Evolutionary conservation across 2,797 vertebrate genomes (phyloP).

Genomic region (Falco berigora): DNA sequence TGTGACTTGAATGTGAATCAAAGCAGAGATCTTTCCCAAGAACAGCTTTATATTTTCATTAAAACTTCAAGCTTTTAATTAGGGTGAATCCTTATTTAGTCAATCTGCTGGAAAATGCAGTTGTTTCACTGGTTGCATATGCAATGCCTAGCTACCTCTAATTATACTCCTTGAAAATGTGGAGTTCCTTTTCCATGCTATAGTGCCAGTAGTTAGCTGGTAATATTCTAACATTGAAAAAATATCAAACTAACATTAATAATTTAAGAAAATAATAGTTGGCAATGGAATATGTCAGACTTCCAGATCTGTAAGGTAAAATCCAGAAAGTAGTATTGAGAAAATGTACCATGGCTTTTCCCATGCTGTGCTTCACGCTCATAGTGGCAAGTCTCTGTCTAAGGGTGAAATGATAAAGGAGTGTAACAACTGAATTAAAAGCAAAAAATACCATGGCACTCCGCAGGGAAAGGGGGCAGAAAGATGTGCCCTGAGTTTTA

Average conservation of each 20-base stretch:
- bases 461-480: background rate
- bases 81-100: background rate
- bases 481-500: background rate
- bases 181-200: background rate
- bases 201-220: background rate
- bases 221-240: background rate
- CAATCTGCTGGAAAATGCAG: background rate
- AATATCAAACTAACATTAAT: background rate
- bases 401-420: background rate
- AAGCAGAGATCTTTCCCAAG: background rate
- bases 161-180: background rate
- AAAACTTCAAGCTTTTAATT: constrained; percentile 5
- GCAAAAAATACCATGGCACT: background rate
- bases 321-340: background rate
- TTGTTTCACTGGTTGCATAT: background rate
- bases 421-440: background rate
- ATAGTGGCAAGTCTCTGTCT: background rate
- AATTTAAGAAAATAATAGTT: background rate
- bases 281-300: background rate
- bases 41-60: background rate
- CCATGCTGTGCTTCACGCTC: background rate
- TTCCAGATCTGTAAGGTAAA: background rate
- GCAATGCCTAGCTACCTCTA: background rate
- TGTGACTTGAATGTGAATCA: constrained; percentile 2
- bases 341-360: background rate